Percentiles rank a stretch among this genome's conserved stretches.
phyloP scores from a whole-genome alignment of 2,888 invertebrate genomes.

The Spilosoma lubricipeda region DNA sequence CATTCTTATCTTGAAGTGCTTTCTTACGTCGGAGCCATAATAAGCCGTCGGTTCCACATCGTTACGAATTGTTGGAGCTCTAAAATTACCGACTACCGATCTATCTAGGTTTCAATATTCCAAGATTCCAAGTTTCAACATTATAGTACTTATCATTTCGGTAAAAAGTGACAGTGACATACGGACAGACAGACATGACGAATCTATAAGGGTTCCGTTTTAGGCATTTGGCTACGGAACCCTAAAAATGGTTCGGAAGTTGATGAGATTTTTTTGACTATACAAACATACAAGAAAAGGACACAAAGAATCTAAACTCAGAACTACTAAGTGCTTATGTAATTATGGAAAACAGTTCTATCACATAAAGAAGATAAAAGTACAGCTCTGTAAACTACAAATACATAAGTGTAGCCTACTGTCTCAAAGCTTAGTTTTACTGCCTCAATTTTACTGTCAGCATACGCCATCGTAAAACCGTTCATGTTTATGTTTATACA shows the following conservation, averaged over 20 bases:
- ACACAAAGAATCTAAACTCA: too few species aligned
- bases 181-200: too few species aligned
- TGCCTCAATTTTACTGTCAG: background rate
- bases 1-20: background rate
- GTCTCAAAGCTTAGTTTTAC: background rate
- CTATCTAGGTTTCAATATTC: too few species aligned
- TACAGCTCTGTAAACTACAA: background rate
- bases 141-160: too few species aligned
- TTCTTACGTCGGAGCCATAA: background rate
- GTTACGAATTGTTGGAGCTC: background rate
- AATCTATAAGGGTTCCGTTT: too few species aligned
- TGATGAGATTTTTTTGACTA: too few species aligned
- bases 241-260: too few species aligned
- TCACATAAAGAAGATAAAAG: background rate
- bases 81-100: background rate
- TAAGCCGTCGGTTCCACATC: background rate
- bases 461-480: conserved; percentile 6
- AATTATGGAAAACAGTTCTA: background rate
- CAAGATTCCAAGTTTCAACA: too few species aligned
- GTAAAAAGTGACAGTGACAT: too few species aligned
- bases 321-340: too few species aligned
- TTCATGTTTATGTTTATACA: conserved; percentile 28
- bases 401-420: background rate
- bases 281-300: too few species aligned
- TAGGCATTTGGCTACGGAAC: too few species aligned